Base-by-base conservation (phyloP, 2,113 vertebrate genomes). In the Nothocercus nigrocapillus region DNA sequence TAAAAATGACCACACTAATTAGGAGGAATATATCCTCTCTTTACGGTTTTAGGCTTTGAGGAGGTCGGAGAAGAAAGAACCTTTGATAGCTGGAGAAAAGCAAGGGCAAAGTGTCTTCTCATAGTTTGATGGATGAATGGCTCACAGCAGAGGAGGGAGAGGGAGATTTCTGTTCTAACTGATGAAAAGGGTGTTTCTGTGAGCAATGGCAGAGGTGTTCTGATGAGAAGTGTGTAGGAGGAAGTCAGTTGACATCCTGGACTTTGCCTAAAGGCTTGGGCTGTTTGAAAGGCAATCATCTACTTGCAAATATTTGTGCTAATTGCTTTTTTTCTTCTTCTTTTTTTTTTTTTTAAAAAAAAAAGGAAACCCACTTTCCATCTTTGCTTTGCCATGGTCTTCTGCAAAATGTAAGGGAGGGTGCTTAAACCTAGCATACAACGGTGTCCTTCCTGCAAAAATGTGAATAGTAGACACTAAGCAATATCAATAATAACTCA, bases 1-100 rank as follows among this genome's bases (percentile, higher is more conserved):
- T 34, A 80, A 82, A 85, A 97, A 76, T 42, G 70, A 44, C 30
- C 89, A 62, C 85, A 53, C 76, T 96, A 93, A 96, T 97, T 94
- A 94, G 85, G n/a, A 76, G 63, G 32, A 82, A 77, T 51, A 36
- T 22, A 34, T 63, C 2, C 85, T 89, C 94, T 94, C 63, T 89
- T 67, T 56, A 68, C 51, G 64, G 73, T 90, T 94, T 93, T 83
- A 78, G 68, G 86, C 73, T 88, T 90, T 90, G 83, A 82, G 82
- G 66, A 94, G 28, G 58, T 75, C 42, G 85, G 62, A 91, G 74
- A 93, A 91, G 66, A 96, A 92, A 93, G 64, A 78, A 67, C 45
- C 47, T 94, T 94, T 93, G 94, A 90, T 86, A 51, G 28, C 18
- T 47, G 45, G 21, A 53, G 45, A 83, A 85, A 90, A 42, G 51